Base-by-base conservation (phyloP, 1,140 invertebrate genomes). In the Triops longicaudatus region DNA sequence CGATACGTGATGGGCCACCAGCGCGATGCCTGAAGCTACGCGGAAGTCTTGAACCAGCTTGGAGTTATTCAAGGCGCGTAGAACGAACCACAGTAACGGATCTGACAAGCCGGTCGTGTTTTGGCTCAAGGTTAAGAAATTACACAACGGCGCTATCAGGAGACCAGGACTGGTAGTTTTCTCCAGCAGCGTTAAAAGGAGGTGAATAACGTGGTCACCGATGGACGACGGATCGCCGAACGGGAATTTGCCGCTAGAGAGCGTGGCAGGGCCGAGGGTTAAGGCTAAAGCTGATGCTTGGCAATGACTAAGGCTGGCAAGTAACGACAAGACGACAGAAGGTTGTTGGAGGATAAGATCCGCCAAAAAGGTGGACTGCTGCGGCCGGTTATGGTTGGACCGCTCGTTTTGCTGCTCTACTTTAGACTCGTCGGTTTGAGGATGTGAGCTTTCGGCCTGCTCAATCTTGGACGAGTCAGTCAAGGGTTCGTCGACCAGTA, bases 131-230 rank as follows among this genome's bases (percentile, higher is more conserved):
- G 77, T 73, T 72, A 79, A 12, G 74, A 76, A 77, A 72, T 78
- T 79, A 73, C 81, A 83, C 41, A 83, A 73, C 50, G 26, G 78
- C 78, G 14, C 26, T 4, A 77, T 27, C 4, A 77, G 1, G 1
- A 42, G 76, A 17, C 9, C 22, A 12, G 41, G 31, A 43, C 90
- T 88, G 14, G 91, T 90, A 2, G 92, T 89, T 80, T 91, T 89
- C 43, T 88, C 86, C 12, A 89, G 89, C 12, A 96, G 84, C 0
- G 89, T 90, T 1, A 89, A 87, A 17, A 96, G 86, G 74, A 96
- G 87, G 82, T 92, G 90, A 80, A 94, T 95, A 1, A 95, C 89
- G 10, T 92, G 91, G 82, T 96, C 94, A 1, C 91, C 90, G 71
- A 95, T 89, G 0, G 91, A 92, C 22, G 89, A 83, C 1, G 90